phyloP scores from a whole-genome alignment of 2,797 vertebrate genomes.

The Helostoma temminkii region DNA sequence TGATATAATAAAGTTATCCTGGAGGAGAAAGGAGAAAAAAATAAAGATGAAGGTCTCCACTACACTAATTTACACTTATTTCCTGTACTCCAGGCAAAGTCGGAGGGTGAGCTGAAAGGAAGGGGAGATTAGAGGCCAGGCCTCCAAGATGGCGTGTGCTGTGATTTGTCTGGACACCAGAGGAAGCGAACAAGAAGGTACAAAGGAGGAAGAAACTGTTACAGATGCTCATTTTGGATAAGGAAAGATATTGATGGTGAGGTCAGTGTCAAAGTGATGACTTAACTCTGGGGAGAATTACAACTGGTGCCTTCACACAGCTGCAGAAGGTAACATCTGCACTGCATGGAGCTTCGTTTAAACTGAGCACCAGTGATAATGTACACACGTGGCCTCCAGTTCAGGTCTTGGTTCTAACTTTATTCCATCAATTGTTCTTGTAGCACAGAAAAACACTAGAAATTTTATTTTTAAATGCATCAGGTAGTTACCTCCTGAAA shows the following conservation, averaged over 20 bases:
- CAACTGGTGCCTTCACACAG: not conserved
- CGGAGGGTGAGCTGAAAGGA: constrained; percentile 6
- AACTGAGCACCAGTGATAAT: not conserved
- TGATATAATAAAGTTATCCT: constrained; percentile 35
- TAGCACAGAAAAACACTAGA: not conserved
- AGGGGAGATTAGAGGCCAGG: constrained; percentile 36
- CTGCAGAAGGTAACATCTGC: not conserved
- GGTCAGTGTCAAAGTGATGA: constrained; percentile 4
- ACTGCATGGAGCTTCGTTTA: not conserved
- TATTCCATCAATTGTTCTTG: not conserved
- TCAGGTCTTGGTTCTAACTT: not conserved
- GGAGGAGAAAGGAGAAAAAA: constrained; percentile 13
- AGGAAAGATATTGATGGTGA: constrained; percentile 1
- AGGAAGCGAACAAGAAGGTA: not conserved
- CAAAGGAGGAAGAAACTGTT: constrained; percentile 16
- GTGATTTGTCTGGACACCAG: constrained; percentile 24
- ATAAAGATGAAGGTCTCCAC: constrained; percentile 24
- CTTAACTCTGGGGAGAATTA: not conserved
- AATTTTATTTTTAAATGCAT: not conserved
- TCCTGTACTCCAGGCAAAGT: constrained; percentile 27
- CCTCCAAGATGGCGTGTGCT: constrained; percentile 40
- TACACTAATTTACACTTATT: constrained; percentile 46
- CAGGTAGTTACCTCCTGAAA: not conserved
- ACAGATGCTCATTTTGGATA: constrained; percentile 6
- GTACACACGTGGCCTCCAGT: not conserved